phyloP scores from a whole-genome alignment of 2,113 vertebrate species.

The Hyaena hyaena region DNA sequence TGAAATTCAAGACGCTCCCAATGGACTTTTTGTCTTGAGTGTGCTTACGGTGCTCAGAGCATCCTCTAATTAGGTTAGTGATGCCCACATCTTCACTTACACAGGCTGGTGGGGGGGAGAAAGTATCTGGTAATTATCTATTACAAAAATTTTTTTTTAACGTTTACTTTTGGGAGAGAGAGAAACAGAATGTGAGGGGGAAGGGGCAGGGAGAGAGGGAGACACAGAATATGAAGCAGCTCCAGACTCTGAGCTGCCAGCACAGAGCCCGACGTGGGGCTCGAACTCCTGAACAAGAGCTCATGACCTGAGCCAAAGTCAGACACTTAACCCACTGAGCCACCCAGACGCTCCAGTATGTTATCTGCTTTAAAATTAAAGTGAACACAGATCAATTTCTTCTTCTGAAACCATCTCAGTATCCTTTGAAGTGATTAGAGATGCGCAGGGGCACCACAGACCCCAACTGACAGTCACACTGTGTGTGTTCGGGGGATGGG shows the following conservation, averaged over 20 bases:
- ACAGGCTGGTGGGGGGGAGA: neutral
- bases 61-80: neutral
- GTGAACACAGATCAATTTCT: neutral
- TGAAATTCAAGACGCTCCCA: neutral
- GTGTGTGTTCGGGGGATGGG: neutral
- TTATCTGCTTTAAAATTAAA: neutral
- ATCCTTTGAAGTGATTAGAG: neutral
- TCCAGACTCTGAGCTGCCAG: too few relatives aligned
- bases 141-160: neutral
- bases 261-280: too few relatives aligned
- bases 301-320: too few relatives aligned
- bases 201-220: too few relatives aligned
- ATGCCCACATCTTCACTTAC: neutral
- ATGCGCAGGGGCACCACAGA: accelerated
- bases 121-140: neutral
- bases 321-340: too few relatives aligned
- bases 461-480: accelerated
- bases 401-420: neutral
- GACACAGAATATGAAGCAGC: too few relatives aligned
- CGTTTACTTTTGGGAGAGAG: too few relatives aligned
- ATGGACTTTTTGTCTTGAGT: neutral
- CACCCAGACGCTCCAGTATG: too few relatives aligned
- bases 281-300: too few relatives aligned
- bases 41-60: neutral
- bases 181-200: too few relatives aligned